Conservation (phyloP, 2,113 vertebrate species). For the Micronisus gabar region DNA sequence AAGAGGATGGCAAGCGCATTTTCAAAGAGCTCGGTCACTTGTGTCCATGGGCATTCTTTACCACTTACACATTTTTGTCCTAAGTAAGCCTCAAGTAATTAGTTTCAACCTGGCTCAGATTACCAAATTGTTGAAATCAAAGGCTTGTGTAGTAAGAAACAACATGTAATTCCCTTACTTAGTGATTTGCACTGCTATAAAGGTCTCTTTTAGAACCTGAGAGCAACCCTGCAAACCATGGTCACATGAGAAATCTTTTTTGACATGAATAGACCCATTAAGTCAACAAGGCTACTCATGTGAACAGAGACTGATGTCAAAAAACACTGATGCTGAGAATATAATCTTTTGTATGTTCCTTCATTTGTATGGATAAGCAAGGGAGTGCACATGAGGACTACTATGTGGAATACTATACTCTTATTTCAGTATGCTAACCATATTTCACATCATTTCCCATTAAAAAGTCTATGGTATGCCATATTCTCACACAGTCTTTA, state of each 20-base stretch:
- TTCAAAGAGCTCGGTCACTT: neutral
- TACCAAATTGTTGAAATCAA: neutral
- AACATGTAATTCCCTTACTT: neutral
- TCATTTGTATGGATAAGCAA: neutral
- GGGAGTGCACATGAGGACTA: neutral
- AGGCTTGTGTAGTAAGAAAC: neutral
- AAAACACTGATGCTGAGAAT: neutral
- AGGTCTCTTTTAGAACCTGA: neutral
- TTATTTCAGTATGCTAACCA: neutral
- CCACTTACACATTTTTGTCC: neutral
- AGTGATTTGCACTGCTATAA: neutral
- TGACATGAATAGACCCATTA: conserved; percentile 15
- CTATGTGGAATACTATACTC: neutral
- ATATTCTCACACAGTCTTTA: neutral
- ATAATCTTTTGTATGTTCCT: neutral
- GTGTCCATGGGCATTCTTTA: neutral
- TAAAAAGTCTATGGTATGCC: neutral
- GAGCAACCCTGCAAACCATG: neutral
- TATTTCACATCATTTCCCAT: neutral
- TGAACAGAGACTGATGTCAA: conserved; percentile 1
- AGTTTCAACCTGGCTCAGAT: conserved; percentile 1
- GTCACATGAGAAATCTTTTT: conserved; percentile 17
- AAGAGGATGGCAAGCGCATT: neutral
- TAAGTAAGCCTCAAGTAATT: conserved; percentile 11
- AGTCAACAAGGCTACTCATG: conserved; percentile 5